Base-by-base conservation (phyloP, 2,797 vertebrate genomes). In the Pantherophis vulpinus region DNA sequence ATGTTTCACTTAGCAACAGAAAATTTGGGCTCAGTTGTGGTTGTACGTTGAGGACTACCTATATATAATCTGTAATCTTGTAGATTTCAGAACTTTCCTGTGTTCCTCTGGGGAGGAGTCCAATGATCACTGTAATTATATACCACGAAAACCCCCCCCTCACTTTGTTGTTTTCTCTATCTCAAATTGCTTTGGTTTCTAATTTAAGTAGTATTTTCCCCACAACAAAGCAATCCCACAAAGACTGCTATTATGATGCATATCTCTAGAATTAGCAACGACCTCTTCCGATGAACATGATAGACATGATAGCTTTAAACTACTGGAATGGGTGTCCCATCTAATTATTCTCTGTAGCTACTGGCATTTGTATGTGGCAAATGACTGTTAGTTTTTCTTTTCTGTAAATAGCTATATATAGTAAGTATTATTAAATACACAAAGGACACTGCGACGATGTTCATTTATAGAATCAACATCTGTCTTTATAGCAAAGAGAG, bases 381-480 rank as follows among this genome's bases (percentile, higher is more conserved):
- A 79, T 32, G 7, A 89, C 42, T 74, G 87, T 16, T 70, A 89
- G 37, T 79, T 89, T 89, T 56, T n/a, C 27, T 51, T 32, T 92
- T 60, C 56, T 60, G 37, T 60, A 89, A 89, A 56, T 10, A 79
- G 47, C 88, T 90, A 61, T 90, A 90, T 58, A 58, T 66, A 47
- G 60, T 93, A 90, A 87, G 79, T 20, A 87, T 87, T 70, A 37
- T 54, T 70, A 18, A 93, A 87, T 61, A 87, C 32, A 89, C 27
- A 63, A 25, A 90, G 74, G 54, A 16, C 74, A 56, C 79, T 55
- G 54, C 16, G 32, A n/a, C 58, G 25, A 42, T 87, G 51, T 86
- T 87, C 90, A 90, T 93, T 93, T 92, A 60, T 70, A 90, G 79
- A 90, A 87, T 59, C 91, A 92, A 51, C 86, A 66, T 86, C 87